These are phyloP conservation scores for Drosophila prolongata DNA, from an alignment of 2,888 invertebrate genomes.

Conservation along the genomic window DNA sequence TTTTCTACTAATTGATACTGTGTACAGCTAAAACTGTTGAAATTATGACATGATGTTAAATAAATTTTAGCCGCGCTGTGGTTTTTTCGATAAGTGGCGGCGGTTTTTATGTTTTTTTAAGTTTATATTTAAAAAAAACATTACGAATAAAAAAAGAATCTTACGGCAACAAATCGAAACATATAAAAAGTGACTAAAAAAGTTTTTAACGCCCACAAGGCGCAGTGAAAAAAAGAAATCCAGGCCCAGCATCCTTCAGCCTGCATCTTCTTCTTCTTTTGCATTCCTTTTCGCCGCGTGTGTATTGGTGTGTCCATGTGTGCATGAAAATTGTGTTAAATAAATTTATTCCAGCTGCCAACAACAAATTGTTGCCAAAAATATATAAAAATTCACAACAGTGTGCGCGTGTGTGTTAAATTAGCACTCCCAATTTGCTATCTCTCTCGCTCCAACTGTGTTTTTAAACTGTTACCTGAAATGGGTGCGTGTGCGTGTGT, in stretches of 20 bases:
- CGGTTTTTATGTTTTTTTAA: slow-evolving; percentile 4
- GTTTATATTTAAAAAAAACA: not conserved
- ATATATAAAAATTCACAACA: slow-evolving; percentile 5
- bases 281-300: slow-evolving; percentile 41
- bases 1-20: too few species aligned
- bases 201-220: not conserved
- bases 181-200: not conserved
- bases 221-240: slow-evolving; percentile 39
- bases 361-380: slow-evolving; percentile 28
- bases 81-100: slow-evolving; percentile 5
- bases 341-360: slow-evolving; percentile 14
- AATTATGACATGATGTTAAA: not conserved
- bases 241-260: slow-evolving; percentile 64
- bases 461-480: slow-evolving; percentile 2
- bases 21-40: not conserved
- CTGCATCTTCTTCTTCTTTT: slow-evolving; percentile 42
- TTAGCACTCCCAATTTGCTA: slow-evolving; percentile 21
- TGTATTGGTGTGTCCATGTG: slow-evolving; percentile 19
- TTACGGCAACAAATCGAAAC: not conserved
- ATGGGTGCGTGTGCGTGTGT: slow-evolving; percentile 25
- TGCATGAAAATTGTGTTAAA: slow-evolving; percentile 24
- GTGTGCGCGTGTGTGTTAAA: slow-evolving; percentile 13
- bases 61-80: not conserved
- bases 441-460: slow-evolving; percentile 17
- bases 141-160: not conserved